phyloP scores from a whole-genome alignment of 2,797 vertebrate species.

The Falco columbarius region DNA sequence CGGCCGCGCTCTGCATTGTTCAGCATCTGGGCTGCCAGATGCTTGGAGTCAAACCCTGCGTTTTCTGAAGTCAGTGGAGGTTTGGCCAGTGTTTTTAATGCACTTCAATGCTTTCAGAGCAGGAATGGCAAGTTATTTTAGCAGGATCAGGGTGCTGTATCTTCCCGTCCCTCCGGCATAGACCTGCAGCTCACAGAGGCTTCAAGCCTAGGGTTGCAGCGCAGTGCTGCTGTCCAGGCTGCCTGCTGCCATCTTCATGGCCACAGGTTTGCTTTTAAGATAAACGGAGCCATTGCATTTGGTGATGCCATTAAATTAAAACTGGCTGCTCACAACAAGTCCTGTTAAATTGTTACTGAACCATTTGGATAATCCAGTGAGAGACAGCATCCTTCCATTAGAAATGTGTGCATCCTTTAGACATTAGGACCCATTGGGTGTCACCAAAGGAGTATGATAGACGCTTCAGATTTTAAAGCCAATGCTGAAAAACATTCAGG shows the following conservation, averaged over 20 bases:
- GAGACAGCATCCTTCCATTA: not conserved
- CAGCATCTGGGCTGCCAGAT: not conserved
- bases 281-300: not conserved
- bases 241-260: not conserved
- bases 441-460: not conserved
- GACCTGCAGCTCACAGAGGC: not conserved
- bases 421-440: not conserved
- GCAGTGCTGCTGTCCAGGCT: not conserved
- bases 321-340: fast-evolving
- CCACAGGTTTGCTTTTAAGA: not conserved
- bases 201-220: not conserved
- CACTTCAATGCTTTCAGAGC: not conserved
- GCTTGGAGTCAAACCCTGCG: not conserved
- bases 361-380: not conserved
- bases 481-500: not conserved
- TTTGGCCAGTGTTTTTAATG: not conserved
- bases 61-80: not conserved
- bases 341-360: not conserved
- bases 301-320: not conserved
- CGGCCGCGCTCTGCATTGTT: fast-evolving
- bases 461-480: not conserved
- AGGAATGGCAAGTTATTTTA: not conserved
- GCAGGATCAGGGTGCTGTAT: not conserved
- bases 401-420: not conserved
- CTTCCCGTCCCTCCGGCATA: not conserved